Conservation (phyloP, 1,140 invertebrate species). For the Trypoxylus dichotomus region DNA sequence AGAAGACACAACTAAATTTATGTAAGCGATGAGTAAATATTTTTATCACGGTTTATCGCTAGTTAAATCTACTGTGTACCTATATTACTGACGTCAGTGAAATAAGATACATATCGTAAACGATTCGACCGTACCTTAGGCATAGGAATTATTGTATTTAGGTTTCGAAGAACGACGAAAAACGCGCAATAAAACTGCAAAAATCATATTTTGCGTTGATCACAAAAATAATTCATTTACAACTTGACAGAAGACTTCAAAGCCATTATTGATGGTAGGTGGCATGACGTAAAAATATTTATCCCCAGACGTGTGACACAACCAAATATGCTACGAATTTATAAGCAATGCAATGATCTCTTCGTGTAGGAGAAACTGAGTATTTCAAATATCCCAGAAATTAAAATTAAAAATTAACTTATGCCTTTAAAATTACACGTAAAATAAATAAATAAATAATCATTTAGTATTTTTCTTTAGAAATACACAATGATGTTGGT, state of each 20-base stretch:
- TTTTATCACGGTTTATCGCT: constrained; percentile 22
- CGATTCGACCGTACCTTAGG: not conserved
- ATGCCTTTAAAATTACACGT: no score
- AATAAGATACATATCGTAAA: not conserved
- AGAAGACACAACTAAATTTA: not conserved
- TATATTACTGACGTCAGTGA: constrained; percentile 26
- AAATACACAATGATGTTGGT: no score
- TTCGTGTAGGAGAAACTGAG: no score
- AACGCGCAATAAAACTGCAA: not conserved
- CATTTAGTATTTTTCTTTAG: no score
- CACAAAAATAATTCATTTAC: not conserved
- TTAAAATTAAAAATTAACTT: no score
- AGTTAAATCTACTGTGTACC: not conserved
- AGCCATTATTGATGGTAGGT: constrained; percentile 12
- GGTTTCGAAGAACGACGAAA: constrained; percentile 8
- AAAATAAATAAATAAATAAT: no score
- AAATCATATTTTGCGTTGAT: constrained; percentile 24
- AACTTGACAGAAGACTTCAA: constrained; percentile 30
- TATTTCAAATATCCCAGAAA: no score
- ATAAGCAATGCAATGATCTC: no score
- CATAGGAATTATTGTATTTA: not conserved
- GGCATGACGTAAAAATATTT: constrained; percentile 17
- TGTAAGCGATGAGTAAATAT: constrained; percentile 23
- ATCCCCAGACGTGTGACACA: not conserved
- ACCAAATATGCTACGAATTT: no score